Evolutionary conservation across 2,113 vertebrate species (phyloP).

Genomic region (Hemiprocne comata): DNA sequence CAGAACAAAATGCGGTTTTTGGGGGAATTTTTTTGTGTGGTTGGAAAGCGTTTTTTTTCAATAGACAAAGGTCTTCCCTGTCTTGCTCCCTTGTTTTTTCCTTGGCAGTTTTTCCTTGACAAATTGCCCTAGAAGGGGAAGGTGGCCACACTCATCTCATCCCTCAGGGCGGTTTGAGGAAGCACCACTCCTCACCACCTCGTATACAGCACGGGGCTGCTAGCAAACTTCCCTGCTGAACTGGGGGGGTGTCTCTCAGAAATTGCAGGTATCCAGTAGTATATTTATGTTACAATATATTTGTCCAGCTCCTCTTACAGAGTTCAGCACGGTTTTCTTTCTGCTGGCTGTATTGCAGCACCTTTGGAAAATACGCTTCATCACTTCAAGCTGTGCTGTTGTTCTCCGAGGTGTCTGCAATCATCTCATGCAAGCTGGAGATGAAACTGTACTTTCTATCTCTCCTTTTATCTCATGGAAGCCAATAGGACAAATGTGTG

Average conservation of each 20-base stretch:
- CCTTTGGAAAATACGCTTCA: neutral
- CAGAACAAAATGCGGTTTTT: neutral
- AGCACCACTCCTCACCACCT: neutral
- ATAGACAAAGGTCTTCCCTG: neutral
- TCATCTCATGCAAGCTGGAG: neutral
- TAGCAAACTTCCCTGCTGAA: neutral
- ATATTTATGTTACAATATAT: neutral
- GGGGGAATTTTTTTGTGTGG: no score
- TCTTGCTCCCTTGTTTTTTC: neutral
- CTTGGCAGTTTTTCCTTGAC: neutral
- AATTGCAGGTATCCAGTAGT: neutral
- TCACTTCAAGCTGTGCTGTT: rapidly evolving
- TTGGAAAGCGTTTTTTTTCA: neutral
- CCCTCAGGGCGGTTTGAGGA: neutral
- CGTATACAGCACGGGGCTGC: neutral
- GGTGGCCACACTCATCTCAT: rapidly evolving
- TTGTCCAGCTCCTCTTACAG: neutral
- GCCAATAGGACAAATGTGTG: neutral
- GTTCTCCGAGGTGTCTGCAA: neutral
- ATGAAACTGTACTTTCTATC: neutral
- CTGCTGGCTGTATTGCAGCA: neutral
- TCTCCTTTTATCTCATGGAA: neutral
- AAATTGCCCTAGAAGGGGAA: neutral
- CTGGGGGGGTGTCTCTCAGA: neutral
- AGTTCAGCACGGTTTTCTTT: neutral